These are phyloP conservation scores for Lucinisca nassula DNA, from an alignment of 2,888 invertebrate genomes.

Conservation along the genomic window DNA sequence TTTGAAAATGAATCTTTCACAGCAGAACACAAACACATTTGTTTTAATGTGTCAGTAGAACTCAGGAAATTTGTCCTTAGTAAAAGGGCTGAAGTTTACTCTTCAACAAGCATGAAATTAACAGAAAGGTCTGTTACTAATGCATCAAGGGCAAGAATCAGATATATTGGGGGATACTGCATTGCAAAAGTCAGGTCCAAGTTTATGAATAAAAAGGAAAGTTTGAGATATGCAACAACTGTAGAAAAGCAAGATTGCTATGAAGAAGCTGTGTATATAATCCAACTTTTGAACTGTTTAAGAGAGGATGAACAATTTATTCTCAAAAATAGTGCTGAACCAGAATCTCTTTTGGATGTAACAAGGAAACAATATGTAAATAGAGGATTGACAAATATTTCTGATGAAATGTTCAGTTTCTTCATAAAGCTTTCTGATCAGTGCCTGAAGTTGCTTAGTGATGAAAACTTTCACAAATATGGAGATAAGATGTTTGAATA, in stretches of 20 bases:
- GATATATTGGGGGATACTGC: constrained; percentile 58
- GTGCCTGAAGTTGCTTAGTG: constrained; percentile 35
- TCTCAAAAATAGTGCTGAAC: constrained; percentile 29
- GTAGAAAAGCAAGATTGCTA: constrained; percentile 11
- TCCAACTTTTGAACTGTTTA: constrained; percentile 30
- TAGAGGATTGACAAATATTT: constrained; percentile 58
- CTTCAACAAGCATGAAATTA: constrained; percentile 5
- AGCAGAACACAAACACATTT: constrained; percentile 31
- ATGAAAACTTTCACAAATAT: constrained; percentile 42
- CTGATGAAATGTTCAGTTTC: constrained; percentile 41
- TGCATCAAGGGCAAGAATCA: constrained; percentile 52
- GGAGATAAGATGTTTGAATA: constrained; percentile 14
- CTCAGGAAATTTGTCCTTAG: constrained; percentile 26
- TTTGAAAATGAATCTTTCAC: constrained; percentile 37
- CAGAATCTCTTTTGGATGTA: constrained; percentile 49
- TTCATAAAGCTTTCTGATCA: constrained; percentile 39
- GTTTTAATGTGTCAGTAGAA: constrained; percentile 32
- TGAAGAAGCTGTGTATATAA: constrained; percentile 41
- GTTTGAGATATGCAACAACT: constrained; percentile 19
- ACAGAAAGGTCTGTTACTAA: constrained; percentile 36
- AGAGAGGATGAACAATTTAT: constrained; percentile 51
- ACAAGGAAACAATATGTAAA: constrained; percentile 46
- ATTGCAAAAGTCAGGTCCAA: constrained; percentile 42
- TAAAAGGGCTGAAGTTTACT: constrained; percentile 13
- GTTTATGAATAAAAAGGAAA: constrained; percentile 23